phyloP scores from a whole-genome alignment of 2,888 invertebrate species.

The Osmoderma eremita region DNA sequence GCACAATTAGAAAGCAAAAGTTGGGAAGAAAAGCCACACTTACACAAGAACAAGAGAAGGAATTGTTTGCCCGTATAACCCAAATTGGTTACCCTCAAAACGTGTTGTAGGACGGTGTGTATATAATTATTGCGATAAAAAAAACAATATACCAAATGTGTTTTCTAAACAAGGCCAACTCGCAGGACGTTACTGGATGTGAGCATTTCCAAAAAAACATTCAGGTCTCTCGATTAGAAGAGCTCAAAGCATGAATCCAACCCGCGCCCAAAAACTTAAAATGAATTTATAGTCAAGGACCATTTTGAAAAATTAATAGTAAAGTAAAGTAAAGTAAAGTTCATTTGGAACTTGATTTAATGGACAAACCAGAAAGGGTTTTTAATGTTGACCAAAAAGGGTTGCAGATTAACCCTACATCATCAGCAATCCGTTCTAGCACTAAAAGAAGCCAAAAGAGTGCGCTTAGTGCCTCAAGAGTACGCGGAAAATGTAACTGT shows the following conservation, averaged over 20 bases:
- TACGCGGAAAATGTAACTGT: constrained; percentile 54
- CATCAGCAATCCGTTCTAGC: constrained; percentile 47
- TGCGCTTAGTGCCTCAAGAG: constrained; percentile 50
- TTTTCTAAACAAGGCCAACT: neutral
- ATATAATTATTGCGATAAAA: neutral
- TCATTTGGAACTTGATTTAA: constrained; percentile 45
- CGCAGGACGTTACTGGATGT: no score
- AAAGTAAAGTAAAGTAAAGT: no score
- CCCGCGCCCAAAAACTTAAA: constrained; percentile 50
- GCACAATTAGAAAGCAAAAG: no score
- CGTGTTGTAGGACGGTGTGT: no score
- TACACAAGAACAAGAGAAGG: no score
- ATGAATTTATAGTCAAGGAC: constrained; percentile 31
- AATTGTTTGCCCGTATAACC: no score
- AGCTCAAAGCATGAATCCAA: constrained; percentile 51
- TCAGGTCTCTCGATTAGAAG: constrained; percentile 47
- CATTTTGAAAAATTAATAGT: constrained; percentile 49
- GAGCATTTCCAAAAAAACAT: constrained; percentile 35
- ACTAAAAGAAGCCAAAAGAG: constrained; percentile 48
- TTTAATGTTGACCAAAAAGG: constrained; percentile 53
- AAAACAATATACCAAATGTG: neutral
- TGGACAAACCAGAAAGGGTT: no score
- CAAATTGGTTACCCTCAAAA: neutral
- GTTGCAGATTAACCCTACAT: constrained; percentile 49
- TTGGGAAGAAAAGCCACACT: no score